Evolutionary conservation across 2,888 invertebrate genomes (phyloP), one percentile per base, ranked within the genome.

Genomic region (Bursaphelenchus okinawaensis): DNA sequence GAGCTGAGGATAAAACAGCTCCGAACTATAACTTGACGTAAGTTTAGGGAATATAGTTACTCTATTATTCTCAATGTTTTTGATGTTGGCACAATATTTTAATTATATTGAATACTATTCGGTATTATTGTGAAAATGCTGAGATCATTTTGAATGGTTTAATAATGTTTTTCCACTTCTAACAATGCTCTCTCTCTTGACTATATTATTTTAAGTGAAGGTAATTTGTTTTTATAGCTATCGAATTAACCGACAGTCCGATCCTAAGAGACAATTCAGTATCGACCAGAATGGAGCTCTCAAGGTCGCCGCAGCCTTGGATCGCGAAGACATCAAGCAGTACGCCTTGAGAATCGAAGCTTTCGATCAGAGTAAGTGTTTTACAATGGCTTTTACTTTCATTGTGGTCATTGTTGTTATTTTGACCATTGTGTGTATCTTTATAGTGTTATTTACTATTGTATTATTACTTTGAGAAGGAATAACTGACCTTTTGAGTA

Each of bases 321-420:
- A 95, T 84, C 88, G 94, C 61, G 95, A 95, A 85, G 92, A 93
- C 76, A 92, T 92, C 9, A 92, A 93, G 0, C 87, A 93, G 57
- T 94, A 95, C 87, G 93, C 92, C 86, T 92, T 94, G 6, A 93
- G 93, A 86, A 93, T 94, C 73, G 86, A 94, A 79, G 94, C 94
- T 4, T 92, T 93, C 79, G 93, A 94, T 83, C 92, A 93, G 83
- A 93, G 84, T 78, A 40, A 67, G 68, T n/a, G n/a, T n/a, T n/a
- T n/a, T n/a, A n/a, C n/a, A n/a, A n/a, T n/a, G n/a, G n/a, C n/a
- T n/a, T n/a, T n/a, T n/a, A n/a, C n/a, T n/a, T n/a, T n/a, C n/a
- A n/a, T n/a, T n/a, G n/a, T n/a, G n/a, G n/a, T n/a, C n/a, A n/a
- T n/a, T n/a, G n/a, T n/a, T n/a, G n/a, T n/a, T n/a, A n/a, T n/a